phyloP scores from a whole-genome alignment of 2,113 vertebrate species.

The Syrrhaptes paradoxus region DNA sequence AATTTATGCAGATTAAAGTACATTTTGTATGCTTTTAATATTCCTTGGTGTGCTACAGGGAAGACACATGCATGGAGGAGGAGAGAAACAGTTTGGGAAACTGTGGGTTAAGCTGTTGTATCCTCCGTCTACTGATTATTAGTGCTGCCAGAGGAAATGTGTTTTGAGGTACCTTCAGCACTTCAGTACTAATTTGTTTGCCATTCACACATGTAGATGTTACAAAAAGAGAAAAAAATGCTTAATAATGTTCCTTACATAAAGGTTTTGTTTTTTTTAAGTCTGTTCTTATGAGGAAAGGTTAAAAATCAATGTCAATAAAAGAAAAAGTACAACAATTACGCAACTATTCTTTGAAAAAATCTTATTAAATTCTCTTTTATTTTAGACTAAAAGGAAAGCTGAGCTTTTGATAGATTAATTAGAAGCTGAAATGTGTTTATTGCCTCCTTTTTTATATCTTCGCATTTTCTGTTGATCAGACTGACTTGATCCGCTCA shows the following conservation, averaged over 20 bases:
- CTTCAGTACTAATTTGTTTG: not conserved
- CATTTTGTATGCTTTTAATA: not conserved
- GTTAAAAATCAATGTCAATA: constrained; percentile 42
- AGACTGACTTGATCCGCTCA: not conserved
- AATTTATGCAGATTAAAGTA: not conserved
- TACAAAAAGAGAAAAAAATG: not conserved
- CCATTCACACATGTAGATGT: not conserved
- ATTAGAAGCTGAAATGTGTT: constrained; percentile 56
- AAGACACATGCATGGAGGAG: not conserved
- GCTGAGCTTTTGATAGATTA: constrained; percentile 51
- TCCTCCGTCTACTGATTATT: not conserved
- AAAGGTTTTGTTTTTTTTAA: no score
- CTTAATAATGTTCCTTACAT: constrained; percentile 20
- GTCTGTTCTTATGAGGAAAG: not conserved
- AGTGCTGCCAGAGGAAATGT: not conserved
- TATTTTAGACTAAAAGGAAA: constrained; percentile 8
- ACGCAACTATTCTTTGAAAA: constrained; percentile 6
- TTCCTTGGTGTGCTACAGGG: not conserved
- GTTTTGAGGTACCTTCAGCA: constrained; percentile 24
- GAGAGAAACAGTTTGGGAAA: not conserved
- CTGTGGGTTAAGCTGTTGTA: not conserved
- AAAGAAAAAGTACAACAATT: not conserved
- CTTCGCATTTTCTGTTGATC: constrained; percentile 13
- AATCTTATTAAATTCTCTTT: constrained; percentile 31
- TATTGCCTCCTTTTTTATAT: constrained; percentile 27